Base-by-base conservation (phyloP, 2,888 invertebrate genomes). In the Gonocerus acuteangulatus region DNA sequence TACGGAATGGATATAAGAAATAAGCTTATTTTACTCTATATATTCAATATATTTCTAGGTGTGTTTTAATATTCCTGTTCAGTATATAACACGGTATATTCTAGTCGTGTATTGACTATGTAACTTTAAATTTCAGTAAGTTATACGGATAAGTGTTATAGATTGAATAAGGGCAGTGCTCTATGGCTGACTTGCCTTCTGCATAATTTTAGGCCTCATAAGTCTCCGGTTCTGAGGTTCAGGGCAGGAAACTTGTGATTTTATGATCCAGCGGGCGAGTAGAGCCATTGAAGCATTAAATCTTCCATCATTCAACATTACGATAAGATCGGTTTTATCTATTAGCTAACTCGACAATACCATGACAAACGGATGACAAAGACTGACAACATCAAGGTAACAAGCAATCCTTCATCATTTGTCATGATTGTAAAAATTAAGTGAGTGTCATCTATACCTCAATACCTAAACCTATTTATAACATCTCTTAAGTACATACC, bases 361-460 rank as follows among this genome's bases (percentile, higher is more conserved):
- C 15, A 39, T 57, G 57, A 62, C 27, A 48, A 52, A 52, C 34
- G 16, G 27, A 57, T 64, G 64, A 60, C 62, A 62, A 65, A 64
- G 62, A 52, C 48, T 62, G 61, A 62, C 61, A 64, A 62, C 61
- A 48, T 48, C 49, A 64, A 65, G 65, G 65, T 65, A 65, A 65
- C 65, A 59, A 65, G 65, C 65, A 65, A 65, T 65, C 63, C 62
- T 44, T 19, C n/a, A 21, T 32, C 36, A 49, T 22, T 59, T 44
- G 62, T 62, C 60, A 62, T 62, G 64, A 60, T 52, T 65, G 48
- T 61, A 52, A 51, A 60, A 51, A 51, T 47, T 54, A 49, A 54
- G 51, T 60, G 62, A 62, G 48, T 36, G 36, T 19, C 18, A 27
- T 27, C 27, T 27, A 42, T 42, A 51, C 32, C 34, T 27, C 34